These are phyloP conservation scores for Sus scrofa DNA, from an alignment of 2,113 vertebrate genomes.

Conservation along the genomic window T2T-Sscrofa CM000826.6:75588001-75588500, in stretches of 20 bases:
- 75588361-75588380: background rate
- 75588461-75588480: background rate
- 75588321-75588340: fast-evolving
- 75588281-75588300: background rate
- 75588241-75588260: background rate
- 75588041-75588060: background rate
- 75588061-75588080: background rate
- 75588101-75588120: background rate
- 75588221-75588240: background rate
- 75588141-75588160: background rate
- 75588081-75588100: background rate
- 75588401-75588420: background rate
- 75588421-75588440: background rate
- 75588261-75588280: no score
- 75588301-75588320: background rate
- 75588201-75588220: fast-evolving
- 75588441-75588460: fast-evolving
- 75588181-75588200: background rate
- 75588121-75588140: background rate
- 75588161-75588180: background rate
- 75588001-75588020: background rate
- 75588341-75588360: no score
- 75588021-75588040: no score
- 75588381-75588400: no score
- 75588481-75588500: background rate